phyloP scores from a whole-genome alignment of 2,888 invertebrate genomes.

The Pammene aurita region DNA sequence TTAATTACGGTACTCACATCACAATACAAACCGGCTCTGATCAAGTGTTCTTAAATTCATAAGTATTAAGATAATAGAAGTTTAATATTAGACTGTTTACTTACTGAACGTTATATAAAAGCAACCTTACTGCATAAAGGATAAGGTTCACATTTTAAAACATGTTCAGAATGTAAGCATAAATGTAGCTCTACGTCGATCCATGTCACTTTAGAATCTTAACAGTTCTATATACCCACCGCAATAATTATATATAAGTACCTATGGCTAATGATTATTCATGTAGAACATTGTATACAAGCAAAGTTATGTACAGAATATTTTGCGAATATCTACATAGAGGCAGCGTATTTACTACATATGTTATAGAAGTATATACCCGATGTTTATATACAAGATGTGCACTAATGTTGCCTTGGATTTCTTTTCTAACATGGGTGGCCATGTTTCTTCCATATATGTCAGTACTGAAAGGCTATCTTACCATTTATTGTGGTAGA shows the following conservation, averaged over 20 bases:
- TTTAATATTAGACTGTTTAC: constrained; percentile 11
- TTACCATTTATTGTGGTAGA: constrained; percentile 39
- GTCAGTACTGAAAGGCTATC: constrained; percentile 20
- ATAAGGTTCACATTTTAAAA: constrained; percentile 5
- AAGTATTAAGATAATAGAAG: constrained; percentile 34
- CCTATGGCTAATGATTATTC: constrained; percentile 50
- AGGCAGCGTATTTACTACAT: constrained; percentile 76
- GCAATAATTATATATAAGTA: constrained; percentile 42
- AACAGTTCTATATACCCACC: constrained; percentile 41
- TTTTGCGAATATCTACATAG: constrained; percentile 81
- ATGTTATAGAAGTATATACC: constrained; percentile 53
- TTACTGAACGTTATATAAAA: constrained; percentile 6
- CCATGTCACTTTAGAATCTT: constrained; percentile 41
- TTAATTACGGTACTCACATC: constrained; percentile 30
- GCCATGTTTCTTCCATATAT: constrained; percentile 21
- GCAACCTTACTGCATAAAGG: not conserved
- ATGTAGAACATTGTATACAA: constrained; percentile 63
- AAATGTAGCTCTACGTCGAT: constrained; percentile 39
- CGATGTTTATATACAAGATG: constrained; percentile 58
- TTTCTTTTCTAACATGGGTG: constrained; percentile 50
- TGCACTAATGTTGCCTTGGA: constrained; percentile 68
- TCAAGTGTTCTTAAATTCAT: constrained; percentile 30
- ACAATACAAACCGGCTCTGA: constrained; percentile 27
- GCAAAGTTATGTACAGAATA: constrained; percentile 70
- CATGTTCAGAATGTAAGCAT: constrained; percentile 5